Percentiles rank a stretch among this genome's conserved stretches.
Evolutionary conservation across 2,888 invertebrate species (phyloP).

Genomic region (Lobophora halterata): DNA sequence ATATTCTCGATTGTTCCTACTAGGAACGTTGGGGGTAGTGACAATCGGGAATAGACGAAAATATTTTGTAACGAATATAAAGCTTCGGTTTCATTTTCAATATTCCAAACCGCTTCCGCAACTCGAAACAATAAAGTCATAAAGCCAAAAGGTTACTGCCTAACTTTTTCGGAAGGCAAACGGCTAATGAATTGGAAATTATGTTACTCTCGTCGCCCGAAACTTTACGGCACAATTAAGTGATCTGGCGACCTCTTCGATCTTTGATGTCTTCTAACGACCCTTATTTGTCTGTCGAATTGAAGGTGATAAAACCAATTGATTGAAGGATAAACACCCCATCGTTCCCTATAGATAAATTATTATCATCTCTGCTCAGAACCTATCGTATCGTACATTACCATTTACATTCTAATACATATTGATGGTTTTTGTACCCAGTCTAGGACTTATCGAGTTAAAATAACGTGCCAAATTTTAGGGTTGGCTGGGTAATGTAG

Average conservation of each 20-base stretch:
- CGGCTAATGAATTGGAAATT: slow-evolving; percentile 26
- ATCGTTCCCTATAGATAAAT: no score
- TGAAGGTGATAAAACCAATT: slow-evolving; percentile 11
- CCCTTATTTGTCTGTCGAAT: slow-evolving; percentile 21
- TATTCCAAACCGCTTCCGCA: no score
- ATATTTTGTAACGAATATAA: not conserved
- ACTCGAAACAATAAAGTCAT: slow-evolving; percentile 4
- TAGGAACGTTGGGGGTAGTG: no score
- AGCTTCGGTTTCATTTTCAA: no score
- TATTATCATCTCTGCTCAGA: slow-evolving; percentile 1
- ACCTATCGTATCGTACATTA: no score
- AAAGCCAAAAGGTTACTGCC: slow-evolving; percentile 19
- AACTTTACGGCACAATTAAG: slow-evolving; percentile 29
- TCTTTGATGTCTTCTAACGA: slow-evolving; percentile 25
- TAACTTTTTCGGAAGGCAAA: slow-evolving; percentile 19
- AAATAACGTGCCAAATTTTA: no score
- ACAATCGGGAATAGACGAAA: no score
- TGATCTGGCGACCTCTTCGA: slow-evolving; percentile 17
- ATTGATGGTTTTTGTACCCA: no score
- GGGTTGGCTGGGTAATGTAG: no score
- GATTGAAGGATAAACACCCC: slow-evolving; percentile 9
- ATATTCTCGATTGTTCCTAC: no score
- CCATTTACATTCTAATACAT: no score
- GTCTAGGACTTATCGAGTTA: no score
- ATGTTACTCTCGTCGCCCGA: slow-evolving; percentile 17